A percentile compares a stretch with the other conserved stretches of the same genome.
Evolutionary conservation across 2,797 vertebrate species (phyloP).

Genomic region (Notoglanidium macrostoma): DNA sequence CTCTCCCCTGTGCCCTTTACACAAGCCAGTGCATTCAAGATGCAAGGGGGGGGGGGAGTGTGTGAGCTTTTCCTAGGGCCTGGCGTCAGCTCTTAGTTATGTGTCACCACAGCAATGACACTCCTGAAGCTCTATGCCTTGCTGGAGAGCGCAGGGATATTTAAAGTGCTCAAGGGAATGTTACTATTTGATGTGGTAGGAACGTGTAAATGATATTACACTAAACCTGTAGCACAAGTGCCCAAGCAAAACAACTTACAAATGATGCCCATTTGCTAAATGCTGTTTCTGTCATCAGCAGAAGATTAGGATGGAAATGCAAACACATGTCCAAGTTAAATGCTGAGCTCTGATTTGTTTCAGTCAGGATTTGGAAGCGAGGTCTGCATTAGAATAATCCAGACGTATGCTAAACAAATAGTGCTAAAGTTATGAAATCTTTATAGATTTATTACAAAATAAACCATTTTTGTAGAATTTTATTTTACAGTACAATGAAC

Average conservation of each 20-base stretch:
- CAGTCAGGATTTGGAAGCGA: neutral
- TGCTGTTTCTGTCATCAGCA: slow-evolving; percentile 19
- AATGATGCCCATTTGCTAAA: slow-evolving; percentile 23
- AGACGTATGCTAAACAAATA: neutral
- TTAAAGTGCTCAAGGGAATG: slow-evolving; percentile 37
- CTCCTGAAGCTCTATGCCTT: slow-evolving; percentile 25
- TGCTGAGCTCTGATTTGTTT: neutral
- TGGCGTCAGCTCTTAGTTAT: slow-evolving; percentile 47
- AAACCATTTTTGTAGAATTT: neutral
- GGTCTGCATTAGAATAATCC: neutral
- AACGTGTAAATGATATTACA: slow-evolving; percentile 26
- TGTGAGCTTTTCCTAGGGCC: slow-evolving; percentile 41
- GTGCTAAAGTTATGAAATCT: neutral
- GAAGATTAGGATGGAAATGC: slow-evolving; percentile 23
- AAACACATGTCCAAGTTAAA: slow-evolving; percentile 9
- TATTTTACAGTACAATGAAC: neutral
- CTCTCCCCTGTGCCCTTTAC: slow-evolving; percentile 49
- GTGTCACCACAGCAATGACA: slow-evolving; percentile 38
- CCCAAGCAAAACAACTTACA: slow-evolving; percentile 20
- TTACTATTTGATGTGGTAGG: slow-evolving; percentile 24
- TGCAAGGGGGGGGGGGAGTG: neutral
- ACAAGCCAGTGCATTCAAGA: neutral
- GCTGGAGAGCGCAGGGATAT: slow-evolving; percentile 11
- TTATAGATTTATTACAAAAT: neutral
- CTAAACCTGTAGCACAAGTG: slow-evolving; percentile 24